These are phyloP conservation scores for Bujurquina vittata DNA, from an alignment of 2,113 vertebrate genomes.

Conservation along the genomic window DNA sequence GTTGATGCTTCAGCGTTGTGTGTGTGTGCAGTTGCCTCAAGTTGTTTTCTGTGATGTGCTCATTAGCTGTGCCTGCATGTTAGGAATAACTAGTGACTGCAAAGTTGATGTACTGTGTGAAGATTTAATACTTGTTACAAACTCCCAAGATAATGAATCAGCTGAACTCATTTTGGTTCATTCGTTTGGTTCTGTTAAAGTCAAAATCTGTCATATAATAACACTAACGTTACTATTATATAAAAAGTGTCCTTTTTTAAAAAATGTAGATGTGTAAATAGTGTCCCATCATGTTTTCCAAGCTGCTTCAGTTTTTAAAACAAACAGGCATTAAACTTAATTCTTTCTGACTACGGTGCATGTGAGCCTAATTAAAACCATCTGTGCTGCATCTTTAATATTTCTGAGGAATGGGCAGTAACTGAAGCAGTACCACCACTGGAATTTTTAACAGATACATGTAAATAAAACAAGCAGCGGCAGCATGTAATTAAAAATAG, in stretches of 20 bases:
- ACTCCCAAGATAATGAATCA: neutral
- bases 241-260: neutral
- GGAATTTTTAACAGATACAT: constrained; percentile 20
- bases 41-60: constrained; percentile 40
- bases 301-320: constrained; percentile 33
- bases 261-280: neutral
- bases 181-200: neutral
- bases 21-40: constrained; percentile 1
- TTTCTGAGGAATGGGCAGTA: constrained; percentile 11
- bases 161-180: neutral
- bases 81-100: neutral
- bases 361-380: constrained; percentile 48
- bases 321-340: constrained; percentile 42
- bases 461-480: constrained; percentile 8
- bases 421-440: constrained; percentile 9
- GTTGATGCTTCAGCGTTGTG: constrained; percentile 22
- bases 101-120: neutral
- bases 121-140: neutral
- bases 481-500: constrained; percentile 26
- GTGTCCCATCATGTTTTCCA: constrained; percentile 2
- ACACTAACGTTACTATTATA: neutral
- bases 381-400: constrained; percentile 32
- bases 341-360: constrained; percentile 22
- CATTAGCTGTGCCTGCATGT: constrained; percentile 27
- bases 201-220: neutral